A percentile compares a stretch with the other conserved stretches of the same genome.
These are phyloP conservation scores for Pandion haliaetus DNA, from an alignment of 2,113 vertebrate species.

Conservation along the genomic window DNA sequence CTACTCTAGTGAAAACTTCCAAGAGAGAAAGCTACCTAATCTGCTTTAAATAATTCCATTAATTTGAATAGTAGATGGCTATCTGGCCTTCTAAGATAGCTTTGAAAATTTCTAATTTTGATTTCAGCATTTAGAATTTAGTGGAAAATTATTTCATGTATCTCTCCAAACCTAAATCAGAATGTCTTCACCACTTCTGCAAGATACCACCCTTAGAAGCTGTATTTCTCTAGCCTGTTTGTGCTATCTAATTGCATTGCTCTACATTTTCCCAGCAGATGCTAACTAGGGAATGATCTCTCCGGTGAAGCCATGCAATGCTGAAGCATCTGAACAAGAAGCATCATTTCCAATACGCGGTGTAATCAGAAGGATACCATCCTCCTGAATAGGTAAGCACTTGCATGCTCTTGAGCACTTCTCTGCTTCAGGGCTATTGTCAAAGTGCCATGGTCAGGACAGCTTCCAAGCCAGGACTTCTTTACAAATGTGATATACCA, in stretches of 20 bases:
- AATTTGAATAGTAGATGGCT: neutral
- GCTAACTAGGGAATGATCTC: neutral
- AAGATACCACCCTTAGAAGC: neutral
- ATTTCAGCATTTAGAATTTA: neutral
- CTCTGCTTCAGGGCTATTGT: neutral
- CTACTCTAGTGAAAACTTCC: neutral
- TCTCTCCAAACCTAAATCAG: neutral
- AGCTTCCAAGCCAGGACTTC: neutral
- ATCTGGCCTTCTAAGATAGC: neutral
- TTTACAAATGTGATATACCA: neutral
- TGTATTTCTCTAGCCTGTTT: neutral
- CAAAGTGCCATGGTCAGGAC: neutral
- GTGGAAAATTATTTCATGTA: neutral
- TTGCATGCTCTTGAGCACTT: neutral
- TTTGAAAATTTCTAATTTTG: neutral
- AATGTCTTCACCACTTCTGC: neutral
- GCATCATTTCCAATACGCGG: neutral
- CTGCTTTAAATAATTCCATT: neutral
- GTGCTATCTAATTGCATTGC: neutral
- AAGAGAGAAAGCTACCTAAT: neutral
- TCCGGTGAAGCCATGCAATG: neutral
- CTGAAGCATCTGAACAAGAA: neutral
- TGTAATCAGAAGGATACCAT: neutral
- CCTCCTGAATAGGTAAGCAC: neutral
- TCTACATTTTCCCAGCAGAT: neutral